Percentiles rank a stretch among this genome's conserved stretches.
Evolutionary conservation across 1,140 invertebrate species (phyloP).

Genomic region (Lordiphosa clarofinis): DNA sequence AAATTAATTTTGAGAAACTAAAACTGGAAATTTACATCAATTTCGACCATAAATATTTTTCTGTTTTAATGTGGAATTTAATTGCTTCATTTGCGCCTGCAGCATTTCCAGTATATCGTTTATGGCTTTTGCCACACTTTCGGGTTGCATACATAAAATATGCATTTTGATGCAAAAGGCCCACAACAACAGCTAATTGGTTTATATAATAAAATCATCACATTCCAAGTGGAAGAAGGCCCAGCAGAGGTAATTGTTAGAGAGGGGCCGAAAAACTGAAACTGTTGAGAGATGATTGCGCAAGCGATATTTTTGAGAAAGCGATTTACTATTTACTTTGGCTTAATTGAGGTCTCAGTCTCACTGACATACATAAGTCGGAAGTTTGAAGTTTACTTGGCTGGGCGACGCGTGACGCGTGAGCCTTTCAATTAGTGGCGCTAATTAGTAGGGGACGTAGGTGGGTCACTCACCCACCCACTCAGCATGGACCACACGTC

Average conservation of each 20-base stretch:
- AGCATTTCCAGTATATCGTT: slow-evolving; percentile 24
- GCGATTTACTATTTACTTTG: slow-evolving; percentile 47
- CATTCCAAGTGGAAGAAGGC: background rate
- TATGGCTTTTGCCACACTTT: slow-evolving; percentile 51
- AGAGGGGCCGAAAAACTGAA: background rate
- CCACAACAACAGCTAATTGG: slow-evolving; percentile 51
- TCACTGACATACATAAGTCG: background rate
- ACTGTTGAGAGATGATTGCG: background rate
- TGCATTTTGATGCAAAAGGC: slow-evolving; percentile 68
- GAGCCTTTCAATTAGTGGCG: slow-evolving; percentile 57
- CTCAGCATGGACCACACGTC: slow-evolving; percentile 36
- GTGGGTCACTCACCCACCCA: slow-evolving; percentile 40
- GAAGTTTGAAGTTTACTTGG: background rate
- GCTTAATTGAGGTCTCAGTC: slow-evolving; percentile 45
- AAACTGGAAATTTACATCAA: slow-evolving; percentile 36
- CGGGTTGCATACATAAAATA: slow-evolving; percentile 61
- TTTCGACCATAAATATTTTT: slow-evolving; percentile 36
- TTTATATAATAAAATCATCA: slow-evolving; percentile 47
- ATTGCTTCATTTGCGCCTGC: slow-evolving; percentile 69
- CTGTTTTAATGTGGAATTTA: slow-evolving; percentile 56
- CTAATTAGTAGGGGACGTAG: slow-evolving; percentile 49
- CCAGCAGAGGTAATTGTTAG: background rate
- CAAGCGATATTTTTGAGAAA: slow-evolving; percentile 13
- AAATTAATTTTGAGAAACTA: slow-evolving; percentile 30
- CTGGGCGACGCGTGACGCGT: slow-evolving; percentile 25